Conservation (phyloP, 2,888 invertebrate genomes). For the Apeira syringaria region DNA sequence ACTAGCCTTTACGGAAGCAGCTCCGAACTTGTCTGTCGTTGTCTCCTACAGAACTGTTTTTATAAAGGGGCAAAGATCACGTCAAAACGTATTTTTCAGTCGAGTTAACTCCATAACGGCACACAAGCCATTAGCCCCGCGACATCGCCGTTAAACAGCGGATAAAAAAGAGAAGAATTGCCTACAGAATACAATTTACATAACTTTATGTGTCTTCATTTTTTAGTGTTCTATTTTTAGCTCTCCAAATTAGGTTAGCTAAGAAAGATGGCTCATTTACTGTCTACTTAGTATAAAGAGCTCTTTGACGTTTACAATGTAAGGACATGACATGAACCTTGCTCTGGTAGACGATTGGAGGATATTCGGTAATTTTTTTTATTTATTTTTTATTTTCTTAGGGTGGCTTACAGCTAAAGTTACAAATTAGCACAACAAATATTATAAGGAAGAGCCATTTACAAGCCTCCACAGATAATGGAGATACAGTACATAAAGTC, state of each 20-base stretch:
- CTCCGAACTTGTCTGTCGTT: slow-evolving; percentile 44
- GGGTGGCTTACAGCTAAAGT: too few relatives aligned
- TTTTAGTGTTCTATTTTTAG: slow-evolving; percentile 25
- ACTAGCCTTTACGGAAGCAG: slow-evolving; percentile 41
- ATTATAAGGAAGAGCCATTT: too few relatives aligned
- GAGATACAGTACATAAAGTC: too few relatives aligned
- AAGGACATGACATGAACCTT: too few relatives aligned
- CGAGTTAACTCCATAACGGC: slow-evolving; percentile 60
- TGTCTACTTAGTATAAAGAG: too few relatives aligned
- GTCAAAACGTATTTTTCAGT: slow-evolving; percentile 66
- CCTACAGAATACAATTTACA: slow-evolving; percentile 57
- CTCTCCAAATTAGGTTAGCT: background rate
- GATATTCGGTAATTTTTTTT: too few relatives aligned
- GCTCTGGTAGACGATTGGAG: too few relatives aligned
- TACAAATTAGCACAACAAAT: too few relatives aligned
- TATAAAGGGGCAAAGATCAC: slow-evolving; percentile 60
- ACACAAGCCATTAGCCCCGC: slow-evolving; percentile 64
- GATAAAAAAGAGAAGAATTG: slow-evolving; percentile 51
- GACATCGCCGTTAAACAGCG: slow-evolving; percentile 49
- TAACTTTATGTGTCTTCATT: slow-evolving; percentile 31
- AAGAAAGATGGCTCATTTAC: too few relatives aligned
- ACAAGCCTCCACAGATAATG: too few relatives aligned
- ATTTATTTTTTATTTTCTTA: too few relatives aligned
- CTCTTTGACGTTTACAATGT: too few relatives aligned
- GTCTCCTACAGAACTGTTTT: slow-evolving; percentile 43